Evolutionary conservation across 2,888 invertebrate species (phyloP).

Genomic region (Argyra leucocephala): DNA sequence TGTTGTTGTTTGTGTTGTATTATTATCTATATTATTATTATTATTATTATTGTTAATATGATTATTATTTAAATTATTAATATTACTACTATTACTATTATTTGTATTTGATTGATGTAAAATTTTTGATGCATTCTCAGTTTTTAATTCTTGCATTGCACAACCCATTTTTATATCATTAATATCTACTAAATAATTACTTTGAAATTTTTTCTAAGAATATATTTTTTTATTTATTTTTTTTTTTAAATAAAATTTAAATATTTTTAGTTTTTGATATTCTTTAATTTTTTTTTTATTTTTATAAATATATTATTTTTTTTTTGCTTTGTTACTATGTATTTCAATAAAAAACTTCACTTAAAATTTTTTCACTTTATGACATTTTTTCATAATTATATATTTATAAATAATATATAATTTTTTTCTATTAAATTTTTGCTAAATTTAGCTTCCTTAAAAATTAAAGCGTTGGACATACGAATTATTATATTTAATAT

Average conservation of each 20-base stretch:
- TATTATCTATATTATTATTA: background rate
- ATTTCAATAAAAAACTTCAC: background rate
- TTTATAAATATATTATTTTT: too few species aligned
- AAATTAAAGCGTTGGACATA: background rate
- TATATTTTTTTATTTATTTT: conserved; percentile 15
- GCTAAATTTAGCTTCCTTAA: too few species aligned
- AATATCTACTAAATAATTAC: conserved; percentile 1
- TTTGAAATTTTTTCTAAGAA: conserved; percentile 14
- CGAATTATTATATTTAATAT: too few species aligned
- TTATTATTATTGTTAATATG: background rate
- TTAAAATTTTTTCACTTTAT: background rate
- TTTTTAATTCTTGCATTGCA: conserved; percentile 37
- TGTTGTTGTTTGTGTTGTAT: background rate
- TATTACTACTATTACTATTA: background rate
- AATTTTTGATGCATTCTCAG: background rate
- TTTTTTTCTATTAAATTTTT: too few species aligned
- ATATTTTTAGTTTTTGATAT: too few species aligned
- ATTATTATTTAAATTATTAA: too few species aligned
- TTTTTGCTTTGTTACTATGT: background rate
- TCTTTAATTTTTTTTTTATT: background rate
- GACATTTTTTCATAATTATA: too few species aligned
- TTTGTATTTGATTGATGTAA: conserved; percentile 5
- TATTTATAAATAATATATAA: background rate
- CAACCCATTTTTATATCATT: conserved; percentile 37
- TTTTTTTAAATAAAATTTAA: conserved; percentile 9